phyloP scores from a whole-genome alignment of 2,888 invertebrate genomes.

The Hypolimnas misippus region DNA sequence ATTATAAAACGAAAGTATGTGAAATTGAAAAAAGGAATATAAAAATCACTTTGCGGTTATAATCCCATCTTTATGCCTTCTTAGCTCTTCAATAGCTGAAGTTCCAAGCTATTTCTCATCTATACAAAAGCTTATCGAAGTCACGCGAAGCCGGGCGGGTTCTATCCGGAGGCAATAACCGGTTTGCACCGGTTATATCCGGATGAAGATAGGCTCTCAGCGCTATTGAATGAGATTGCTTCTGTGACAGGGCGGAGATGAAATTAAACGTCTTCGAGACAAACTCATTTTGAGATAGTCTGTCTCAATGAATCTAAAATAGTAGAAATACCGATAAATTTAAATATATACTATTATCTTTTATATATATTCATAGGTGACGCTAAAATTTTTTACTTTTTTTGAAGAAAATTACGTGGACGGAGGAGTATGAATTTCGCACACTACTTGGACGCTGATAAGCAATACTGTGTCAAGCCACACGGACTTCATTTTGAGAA shows the following conservation, averaged over 20 bases:
- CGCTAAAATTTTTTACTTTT: too few species aligned
- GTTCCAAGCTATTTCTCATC: conserved; percentile 31
- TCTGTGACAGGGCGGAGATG: conserved; percentile 11
- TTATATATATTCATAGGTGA: too few species aligned
- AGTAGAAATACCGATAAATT: too few species aligned
- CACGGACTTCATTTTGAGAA: too few species aligned
- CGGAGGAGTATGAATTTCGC: too few species aligned
- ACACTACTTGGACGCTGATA: too few species aligned
- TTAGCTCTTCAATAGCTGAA: not conserved
- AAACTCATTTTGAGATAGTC: not conserved
- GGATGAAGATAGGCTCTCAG: conserved; percentile 30
- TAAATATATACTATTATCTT: too few species aligned
- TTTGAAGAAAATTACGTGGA: too few species aligned
- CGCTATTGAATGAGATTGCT: conserved; percentile 23
- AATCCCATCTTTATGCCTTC: not conserved
- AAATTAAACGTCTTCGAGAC: conserved; percentile 13
- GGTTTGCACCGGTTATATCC: conserved; percentile 30
- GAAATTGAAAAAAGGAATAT: not conserved
- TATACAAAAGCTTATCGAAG: conserved; percentile 26
- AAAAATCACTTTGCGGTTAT: not conserved
- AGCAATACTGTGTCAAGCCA: too few species aligned
- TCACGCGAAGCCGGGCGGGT: conserved; percentile 16
- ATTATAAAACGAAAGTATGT: too few species aligned
- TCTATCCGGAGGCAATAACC: conserved; percentile 37
- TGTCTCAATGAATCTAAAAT: too few species aligned